phyloP scores from a whole-genome alignment of 2,888 invertebrate genomes.

The Diarsia rubi region DNA sequence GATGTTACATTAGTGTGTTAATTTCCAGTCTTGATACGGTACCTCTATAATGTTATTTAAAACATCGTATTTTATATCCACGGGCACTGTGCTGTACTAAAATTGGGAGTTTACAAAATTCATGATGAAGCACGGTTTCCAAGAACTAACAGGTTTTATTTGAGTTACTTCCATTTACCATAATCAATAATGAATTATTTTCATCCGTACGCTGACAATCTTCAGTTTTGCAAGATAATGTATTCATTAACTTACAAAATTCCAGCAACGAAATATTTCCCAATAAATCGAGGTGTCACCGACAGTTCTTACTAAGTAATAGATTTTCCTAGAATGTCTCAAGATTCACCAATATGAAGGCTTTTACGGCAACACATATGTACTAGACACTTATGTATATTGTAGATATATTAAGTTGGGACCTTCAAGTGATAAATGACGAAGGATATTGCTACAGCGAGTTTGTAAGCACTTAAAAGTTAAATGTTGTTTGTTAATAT shows the following conservation, averaged over 20 bases:
- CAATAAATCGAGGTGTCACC: background rate
- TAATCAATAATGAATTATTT: background rate
- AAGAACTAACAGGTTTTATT: background rate
- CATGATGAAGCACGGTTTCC: background rate
- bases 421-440: constrained; percentile 51
- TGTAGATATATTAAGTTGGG: constrained; percentile 10
- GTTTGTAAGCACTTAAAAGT: constrained; percentile 29
- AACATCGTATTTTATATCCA: background rate
- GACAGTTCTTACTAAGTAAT: background rate
- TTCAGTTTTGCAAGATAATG: background rate
- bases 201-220: background rate
- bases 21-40: background rate
- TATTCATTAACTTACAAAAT: background rate
- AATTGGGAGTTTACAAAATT: background rate
- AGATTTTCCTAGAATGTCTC: background rate
- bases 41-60: no score
- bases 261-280: background rate
- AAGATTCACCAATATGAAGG: background rate
- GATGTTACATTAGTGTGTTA: no score
- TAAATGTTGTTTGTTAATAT: constrained; percentile 26
- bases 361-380: constrained; percentile 4
- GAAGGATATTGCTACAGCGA: constrained; percentile 44
- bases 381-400: background rate
- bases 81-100: background rate
- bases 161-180: background rate